Evolutionary conservation across 2,113 vertebrate species (phyloP).

Genomic region (Hippocampus abdominalis): DNA sequence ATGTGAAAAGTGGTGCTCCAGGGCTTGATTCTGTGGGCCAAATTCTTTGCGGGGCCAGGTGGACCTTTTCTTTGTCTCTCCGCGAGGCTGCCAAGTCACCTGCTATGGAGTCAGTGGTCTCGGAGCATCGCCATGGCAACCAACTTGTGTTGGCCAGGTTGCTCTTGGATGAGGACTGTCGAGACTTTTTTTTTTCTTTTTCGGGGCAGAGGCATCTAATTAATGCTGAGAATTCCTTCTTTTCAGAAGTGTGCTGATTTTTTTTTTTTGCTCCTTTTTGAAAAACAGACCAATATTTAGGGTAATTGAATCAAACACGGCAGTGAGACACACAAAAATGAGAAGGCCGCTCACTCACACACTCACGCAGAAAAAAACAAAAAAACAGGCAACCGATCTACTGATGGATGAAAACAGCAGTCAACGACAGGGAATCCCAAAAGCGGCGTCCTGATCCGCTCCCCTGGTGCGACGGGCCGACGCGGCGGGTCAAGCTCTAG

Average conservation of each 20-base stretch:
- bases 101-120: slow-evolving; percentile 57
- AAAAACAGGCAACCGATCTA: slow-evolving; percentile 56
- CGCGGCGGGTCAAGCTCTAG: slow-evolving; percentile 58
- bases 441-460: slow-evolving; percentile 59
- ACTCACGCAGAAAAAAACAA: slow-evolving; percentile 3
- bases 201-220: slow-evolving; percentile 32
- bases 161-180: slow-evolving; percentile 55
- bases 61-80: slow-evolving; percentile 61
- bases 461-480: slow-evolving; percentile 48
- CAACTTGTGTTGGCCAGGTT: slow-evolving; percentile 59
- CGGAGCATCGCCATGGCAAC: slow-evolving; percentile 65
- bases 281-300: slow-evolving; percentile 57
- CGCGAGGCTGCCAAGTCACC: slow-evolving; percentile 59
- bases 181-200: slow-evolving; percentile 45
- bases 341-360: slow-evolving; percentile 4
- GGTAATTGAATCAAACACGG: slow-evolving; percentile 43
- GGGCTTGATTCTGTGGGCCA: slow-evolving; percentile 63
- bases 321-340: slow-evolving; percentile 24
- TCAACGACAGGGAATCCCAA: slow-evolving; percentile 49
- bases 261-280: slow-evolving; percentile 24
- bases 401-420: slow-evolving; percentile 57
- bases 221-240: slow-evolving; percentile 52
- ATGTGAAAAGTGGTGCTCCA: slow-evolving; percentile 49
- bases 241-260: slow-evolving; percentile 33
- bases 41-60: slow-evolving; percentile 66